phyloP scores from a whole-genome alignment of 2,797 vertebrate species.

The Gymnoscopelus microlampas region DNA sequence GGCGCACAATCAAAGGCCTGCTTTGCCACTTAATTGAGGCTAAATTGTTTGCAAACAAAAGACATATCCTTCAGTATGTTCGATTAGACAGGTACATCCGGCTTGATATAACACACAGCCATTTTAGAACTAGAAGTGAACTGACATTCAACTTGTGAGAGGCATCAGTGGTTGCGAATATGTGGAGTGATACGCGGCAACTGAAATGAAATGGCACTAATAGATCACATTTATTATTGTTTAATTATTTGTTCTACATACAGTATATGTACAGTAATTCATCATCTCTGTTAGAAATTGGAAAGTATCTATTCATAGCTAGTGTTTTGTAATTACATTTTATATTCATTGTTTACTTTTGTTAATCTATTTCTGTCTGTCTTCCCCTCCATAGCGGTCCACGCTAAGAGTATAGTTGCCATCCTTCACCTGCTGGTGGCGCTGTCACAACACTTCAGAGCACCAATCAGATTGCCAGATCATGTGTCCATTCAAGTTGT shows the following conservation, averaged over 20 bases:
- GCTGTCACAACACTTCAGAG: conserved; percentile 95
- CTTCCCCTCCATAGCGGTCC: conserved; percentile 83
- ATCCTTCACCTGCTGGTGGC: conserved; percentile 97
- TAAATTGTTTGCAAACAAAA: conserved; percentile 46
- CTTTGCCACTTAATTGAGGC: conserved; percentile 55
- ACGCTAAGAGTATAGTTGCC: conserved; percentile 96
- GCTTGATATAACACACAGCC: not conserved
- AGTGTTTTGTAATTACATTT: not conserved
- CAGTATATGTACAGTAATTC: no score
- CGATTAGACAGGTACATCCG: conserved; percentile 9
- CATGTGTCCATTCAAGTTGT: conserved; percentile 98
- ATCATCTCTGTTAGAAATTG: no score
- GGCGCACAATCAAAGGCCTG: conserved; percentile 44
- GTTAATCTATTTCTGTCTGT: not conserved
- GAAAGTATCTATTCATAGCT: no score
- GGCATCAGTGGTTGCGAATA: conserved; percentile 9
- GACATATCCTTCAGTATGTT: not conserved
- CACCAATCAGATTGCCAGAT: conserved; percentile 95
- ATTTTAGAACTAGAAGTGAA: not conserved
- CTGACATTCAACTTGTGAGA: no score
- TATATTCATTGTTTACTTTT: not conserved
- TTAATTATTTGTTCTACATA: not conserved
- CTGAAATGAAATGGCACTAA: no score
- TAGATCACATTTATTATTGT: not conserved
- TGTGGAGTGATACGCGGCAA: conserved; percentile 7